Evolutionary conservation across 2,797 vertebrate species (phyloP).

Genomic region (Threskiornis aethiopicus): DNA sequence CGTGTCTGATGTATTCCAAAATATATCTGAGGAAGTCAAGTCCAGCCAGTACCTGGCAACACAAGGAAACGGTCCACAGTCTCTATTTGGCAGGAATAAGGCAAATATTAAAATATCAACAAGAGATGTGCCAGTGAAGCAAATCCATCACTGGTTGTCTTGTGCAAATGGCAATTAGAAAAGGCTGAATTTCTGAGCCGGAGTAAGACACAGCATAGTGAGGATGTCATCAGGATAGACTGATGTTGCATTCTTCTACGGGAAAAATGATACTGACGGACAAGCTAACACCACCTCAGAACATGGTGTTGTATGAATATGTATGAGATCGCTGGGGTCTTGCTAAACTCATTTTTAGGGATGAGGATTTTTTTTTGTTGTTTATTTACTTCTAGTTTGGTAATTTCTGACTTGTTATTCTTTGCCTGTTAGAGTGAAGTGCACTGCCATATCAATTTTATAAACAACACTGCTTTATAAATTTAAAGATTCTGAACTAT

Average conservation of each 20-base stretch:
- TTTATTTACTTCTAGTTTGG: background rate
- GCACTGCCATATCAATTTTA: background rate
- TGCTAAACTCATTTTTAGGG: background rate
- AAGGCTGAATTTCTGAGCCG: background rate
- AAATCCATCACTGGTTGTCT: background rate
- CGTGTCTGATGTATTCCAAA: constrained; percentile 85
- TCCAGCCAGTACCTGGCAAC: constrained; percentile 81
- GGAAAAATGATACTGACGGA: background rate
- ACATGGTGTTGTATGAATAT: background rate
- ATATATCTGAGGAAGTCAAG: constrained; percentile 75
- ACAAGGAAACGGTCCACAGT: background rate
- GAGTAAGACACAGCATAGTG: background rate
- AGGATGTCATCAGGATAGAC: background rate
- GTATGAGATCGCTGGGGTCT: background rate
- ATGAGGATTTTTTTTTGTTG: background rate
- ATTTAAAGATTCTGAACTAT: background rate
- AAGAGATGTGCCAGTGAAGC: background rate
- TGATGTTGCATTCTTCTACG: background rate
- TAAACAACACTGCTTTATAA: background rate
- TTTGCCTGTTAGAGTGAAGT: background rate
- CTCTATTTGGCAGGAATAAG: background rate
- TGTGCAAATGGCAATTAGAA: background rate
- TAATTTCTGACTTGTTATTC: background rate
- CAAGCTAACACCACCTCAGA: background rate
- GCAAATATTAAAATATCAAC: background rate